phyloP scores from a whole-genome alignment of 2,888 invertebrate genomes.

The Trissolcus brochymenae region DNA sequence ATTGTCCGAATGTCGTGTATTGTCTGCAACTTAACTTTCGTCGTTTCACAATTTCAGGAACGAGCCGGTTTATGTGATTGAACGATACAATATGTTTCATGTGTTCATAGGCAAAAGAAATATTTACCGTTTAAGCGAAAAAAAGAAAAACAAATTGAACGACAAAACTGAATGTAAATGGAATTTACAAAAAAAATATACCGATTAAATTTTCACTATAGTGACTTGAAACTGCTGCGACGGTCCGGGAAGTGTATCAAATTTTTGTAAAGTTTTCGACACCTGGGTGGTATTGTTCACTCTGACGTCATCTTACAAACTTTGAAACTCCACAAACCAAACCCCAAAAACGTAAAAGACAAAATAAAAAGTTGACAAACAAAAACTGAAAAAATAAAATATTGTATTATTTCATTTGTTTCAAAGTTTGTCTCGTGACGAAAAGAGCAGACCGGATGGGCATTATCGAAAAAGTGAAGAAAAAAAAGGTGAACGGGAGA shows the following conservation, averaged over 20 bases:
- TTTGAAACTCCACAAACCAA: no score
- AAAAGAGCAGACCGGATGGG: conserved; percentile 17
- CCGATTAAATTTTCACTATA: conserved; percentile 56
- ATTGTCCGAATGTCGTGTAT: conserved; percentile 53
- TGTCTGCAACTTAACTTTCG: conserved; percentile 58
- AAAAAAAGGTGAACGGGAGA: neutral
- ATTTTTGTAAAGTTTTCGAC: no score
- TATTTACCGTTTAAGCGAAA: conserved; percentile 60
- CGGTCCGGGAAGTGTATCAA: conserved; percentile 27
- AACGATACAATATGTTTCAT: conserved; percentile 68
- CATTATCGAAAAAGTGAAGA: conserved; percentile 20
- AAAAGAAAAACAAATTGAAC: conserved; percentile 15
- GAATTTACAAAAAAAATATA: neutral
- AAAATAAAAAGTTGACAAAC: no score
- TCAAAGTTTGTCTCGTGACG: no score
- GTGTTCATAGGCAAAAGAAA: conserved; percentile 69
- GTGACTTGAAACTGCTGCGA: conserved; percentile 45
- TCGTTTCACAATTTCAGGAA: conserved; percentile 62
- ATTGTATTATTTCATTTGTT: no score
- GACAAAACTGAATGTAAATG: conserved; percentile 1
- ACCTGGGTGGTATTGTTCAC: no score
- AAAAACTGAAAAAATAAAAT: no score
- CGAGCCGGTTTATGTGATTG: conserved; percentile 61
- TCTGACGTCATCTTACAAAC: no score
- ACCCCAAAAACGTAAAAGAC: no score